Evolutionary conservation across 2,888 invertebrate genomes (phyloP), one percentile per base, ranked within the genome.

Genomic region (Plagodis dolabraria): DNA sequence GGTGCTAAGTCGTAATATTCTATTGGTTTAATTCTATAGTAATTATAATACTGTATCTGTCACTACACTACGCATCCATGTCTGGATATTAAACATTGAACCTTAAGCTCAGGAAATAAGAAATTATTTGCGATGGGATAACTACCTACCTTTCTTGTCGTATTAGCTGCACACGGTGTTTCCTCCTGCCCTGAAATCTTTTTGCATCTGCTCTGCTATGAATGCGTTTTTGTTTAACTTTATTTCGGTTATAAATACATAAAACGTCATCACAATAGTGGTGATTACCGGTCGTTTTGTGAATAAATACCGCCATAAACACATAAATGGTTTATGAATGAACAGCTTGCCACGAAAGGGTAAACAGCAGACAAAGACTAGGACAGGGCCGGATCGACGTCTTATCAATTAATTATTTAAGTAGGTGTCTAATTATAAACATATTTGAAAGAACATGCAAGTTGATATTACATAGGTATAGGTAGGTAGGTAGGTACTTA

Each of bases 261-360:
- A 22, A 22, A 22, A 71, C 70, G 69, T 56, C 34, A 64, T 64
- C 67, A 80, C 74, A 86, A 83, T 74, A 65, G 67, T 40, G 48
- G 77, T 82, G 82, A 87, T 89, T 83, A 89, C 87, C 68, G 74
- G 64, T 58, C 53, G 75, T 72, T 78, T 83, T 85, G 77, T 78
- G 73, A 77, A 69, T 77, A 75, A 69, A 70, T 61, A 64, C 62
- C 71, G 74, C 74, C 71, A 76, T 72, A 72, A 76, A 60, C 7
- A 38, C 38, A 22, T 36, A 36, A 40, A 40, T 56, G 36, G 64
- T 53, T 47, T 55, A 57, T 65, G 57, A 65, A 63, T 56, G 51
- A 55, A 61, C 54, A 49, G 54, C 52, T 49, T 61, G 10, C 53
- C 47, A 33, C 59, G 12, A 22, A 38, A 40, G 34, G 46, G 49